phyloP scores from a whole-genome alignment of 2,888 invertebrate species.

The Stenchaetothrips biformis region DNA sequence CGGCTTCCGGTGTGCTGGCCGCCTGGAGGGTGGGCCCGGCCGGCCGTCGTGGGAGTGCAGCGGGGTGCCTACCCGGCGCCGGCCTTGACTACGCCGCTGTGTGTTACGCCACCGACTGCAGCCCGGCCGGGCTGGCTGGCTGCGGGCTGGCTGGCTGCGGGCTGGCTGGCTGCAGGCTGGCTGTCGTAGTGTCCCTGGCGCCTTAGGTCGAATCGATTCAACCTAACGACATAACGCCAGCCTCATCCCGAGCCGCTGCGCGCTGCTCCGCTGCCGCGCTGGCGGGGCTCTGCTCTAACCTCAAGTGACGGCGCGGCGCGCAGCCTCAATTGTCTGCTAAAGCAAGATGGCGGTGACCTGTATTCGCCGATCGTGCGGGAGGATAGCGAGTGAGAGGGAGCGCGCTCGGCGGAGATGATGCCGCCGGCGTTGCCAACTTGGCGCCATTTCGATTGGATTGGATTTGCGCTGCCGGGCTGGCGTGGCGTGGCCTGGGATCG shows the following conservation, averaged over 20 bases:
- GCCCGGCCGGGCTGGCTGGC: background rate
- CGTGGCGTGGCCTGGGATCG: background rate
- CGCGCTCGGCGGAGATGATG: background rate
- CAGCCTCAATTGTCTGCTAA: slow-evolving; percentile 10
- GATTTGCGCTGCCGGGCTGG: background rate
- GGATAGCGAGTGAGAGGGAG: background rate
- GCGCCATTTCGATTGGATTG: background rate
- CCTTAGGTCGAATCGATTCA: slow-evolving; percentile 12
- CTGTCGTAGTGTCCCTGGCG: background rate
- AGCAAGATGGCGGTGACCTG: slow-evolving; percentile 20
- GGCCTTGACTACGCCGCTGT: background rate
- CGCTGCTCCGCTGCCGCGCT: background rate
- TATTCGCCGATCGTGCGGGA: slow-evolving; percentile 19
- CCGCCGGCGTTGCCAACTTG: slow-evolving; percentile 16
- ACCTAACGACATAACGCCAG: background rate
- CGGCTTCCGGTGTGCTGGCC: background rate
- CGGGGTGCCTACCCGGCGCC: background rate
- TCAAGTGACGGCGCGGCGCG: background rate
- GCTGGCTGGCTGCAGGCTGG: background rate
- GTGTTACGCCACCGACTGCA: background rate
- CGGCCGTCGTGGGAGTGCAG: background rate
- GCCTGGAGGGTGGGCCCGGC: background rate
- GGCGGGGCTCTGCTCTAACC: background rate
- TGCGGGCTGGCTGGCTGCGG: background rate
- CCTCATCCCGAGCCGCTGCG: slow-evolving; percentile 2